Percentiles rank a stretch among this genome's conserved stretches.
Conservation (phyloP, 1,140 invertebrate species). For the Scylla paramamosain region DNA sequence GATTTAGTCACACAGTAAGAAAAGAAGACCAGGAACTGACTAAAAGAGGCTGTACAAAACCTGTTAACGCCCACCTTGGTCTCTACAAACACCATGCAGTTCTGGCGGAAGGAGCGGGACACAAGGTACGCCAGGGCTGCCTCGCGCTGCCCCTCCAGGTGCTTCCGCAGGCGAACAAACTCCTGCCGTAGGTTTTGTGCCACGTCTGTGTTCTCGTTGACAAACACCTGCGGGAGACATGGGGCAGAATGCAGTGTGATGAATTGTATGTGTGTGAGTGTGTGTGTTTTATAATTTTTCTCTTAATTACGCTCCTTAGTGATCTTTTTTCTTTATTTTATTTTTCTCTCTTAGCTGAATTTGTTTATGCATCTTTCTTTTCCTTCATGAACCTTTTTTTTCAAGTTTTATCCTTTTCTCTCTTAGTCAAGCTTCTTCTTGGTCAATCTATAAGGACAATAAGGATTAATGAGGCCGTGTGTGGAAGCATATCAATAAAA, state of each 20-base stretch:
- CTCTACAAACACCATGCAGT: conserved; percentile 96
- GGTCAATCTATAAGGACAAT: no score
- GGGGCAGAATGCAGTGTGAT: no score
- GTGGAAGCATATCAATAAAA: no score
- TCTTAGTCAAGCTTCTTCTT: no score
- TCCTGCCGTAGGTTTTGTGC: conserved; percentile 97
- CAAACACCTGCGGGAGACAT: conserved; percentile 82
- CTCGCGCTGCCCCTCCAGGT: conserved; percentile 93
- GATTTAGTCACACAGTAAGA: no score
- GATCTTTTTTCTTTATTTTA: not conserved
- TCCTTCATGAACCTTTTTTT: no score
- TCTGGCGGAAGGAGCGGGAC: conserved; percentile 94
- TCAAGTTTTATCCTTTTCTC: no score
- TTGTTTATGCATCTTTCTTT: no score
- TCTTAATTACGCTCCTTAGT: not conserved
- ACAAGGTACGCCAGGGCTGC: conserved; percentile 94
- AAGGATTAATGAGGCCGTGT: no score
- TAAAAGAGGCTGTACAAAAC: no score
- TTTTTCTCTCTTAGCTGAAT: no score
- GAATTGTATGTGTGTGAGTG: conserved; percentile 34
- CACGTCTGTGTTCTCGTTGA: conserved; percentile 97
- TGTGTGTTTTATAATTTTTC: not conserved
- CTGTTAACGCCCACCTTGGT: conserved; percentile 87
- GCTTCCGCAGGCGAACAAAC: conserved; percentile 93
- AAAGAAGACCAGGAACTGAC: no score